phyloP scores from a whole-genome alignment of 2,113 vertebrate species.

The Rhodinocichla rosea region DNA sequence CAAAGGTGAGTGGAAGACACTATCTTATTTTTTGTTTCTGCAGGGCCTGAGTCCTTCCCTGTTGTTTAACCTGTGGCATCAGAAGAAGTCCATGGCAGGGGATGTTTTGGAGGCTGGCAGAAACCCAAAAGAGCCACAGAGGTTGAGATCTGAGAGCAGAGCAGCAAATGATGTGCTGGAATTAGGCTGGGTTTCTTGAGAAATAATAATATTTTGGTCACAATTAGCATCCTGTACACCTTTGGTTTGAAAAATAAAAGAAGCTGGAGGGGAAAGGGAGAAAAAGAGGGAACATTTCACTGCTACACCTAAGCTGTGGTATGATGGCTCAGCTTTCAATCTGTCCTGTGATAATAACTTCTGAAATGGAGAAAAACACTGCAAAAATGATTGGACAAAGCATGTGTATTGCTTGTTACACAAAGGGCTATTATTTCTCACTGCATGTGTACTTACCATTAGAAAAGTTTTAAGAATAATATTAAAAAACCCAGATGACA shows the following conservation, averaged over 20 bases:
- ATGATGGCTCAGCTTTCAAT: neutral
- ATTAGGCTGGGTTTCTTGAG: neutral
- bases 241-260: neutral
- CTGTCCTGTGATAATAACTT: slow-evolving; percentile 23
- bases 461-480: slow-evolving; percentile 26
- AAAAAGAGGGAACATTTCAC: neutral
- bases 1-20: neutral
- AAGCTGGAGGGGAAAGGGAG: neutral
- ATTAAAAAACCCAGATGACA: neutral
- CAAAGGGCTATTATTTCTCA: slow-evolving; percentile 31
- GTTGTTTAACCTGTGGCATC: neutral
- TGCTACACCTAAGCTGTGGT: neutral
- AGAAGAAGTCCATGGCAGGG: neutral
- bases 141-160: neutral
- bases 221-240: neutral
- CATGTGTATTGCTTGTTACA: neutral
- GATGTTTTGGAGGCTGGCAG: neutral
- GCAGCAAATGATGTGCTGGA: neutral
- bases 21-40: neutral
- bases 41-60: neutral
- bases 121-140: neutral
- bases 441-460: slow-evolving; percentile 26
- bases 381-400: slow-evolving; percentile 34
- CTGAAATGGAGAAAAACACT: slow-evolving; percentile 6
- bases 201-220: neutral